These are phyloP conservation scores for Saccostrea cuccullata DNA, from an alignment of 1,140 invertebrate genomes.

Conservation along the genomic window DNA sequence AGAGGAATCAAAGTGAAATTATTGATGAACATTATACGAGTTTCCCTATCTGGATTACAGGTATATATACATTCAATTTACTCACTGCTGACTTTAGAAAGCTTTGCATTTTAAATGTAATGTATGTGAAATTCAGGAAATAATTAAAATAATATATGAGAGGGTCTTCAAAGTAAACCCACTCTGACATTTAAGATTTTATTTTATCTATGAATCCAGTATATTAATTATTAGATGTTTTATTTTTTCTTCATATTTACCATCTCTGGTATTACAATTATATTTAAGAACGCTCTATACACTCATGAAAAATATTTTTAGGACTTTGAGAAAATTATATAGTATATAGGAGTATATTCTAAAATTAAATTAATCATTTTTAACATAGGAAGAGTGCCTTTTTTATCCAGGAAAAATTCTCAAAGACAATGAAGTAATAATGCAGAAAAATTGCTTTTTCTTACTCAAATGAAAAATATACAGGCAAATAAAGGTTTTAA, in stretches of 20 bases:
- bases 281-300: too few relatives aligned
- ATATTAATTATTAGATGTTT: background rate
- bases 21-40: constrained; percentile 30
- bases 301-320: too few relatives aligned
- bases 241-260: background rate
- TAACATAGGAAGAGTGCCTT: too few relatives aligned
- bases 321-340: too few relatives aligned
- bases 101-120: background rate
- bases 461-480: too few relatives aligned
- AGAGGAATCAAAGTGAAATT: constrained; percentile 9
- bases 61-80: background rate
- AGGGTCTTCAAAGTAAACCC: background rate
- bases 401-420: too few relatives aligned
- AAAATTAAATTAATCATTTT: too few relatives aligned
- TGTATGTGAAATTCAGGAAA: background rate
- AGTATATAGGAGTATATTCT: too few relatives aligned
- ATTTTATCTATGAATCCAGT: background rate
- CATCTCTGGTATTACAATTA: background rate
- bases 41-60: constrained; percentile 37
- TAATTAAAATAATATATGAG: background rate
- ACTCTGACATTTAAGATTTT: background rate
- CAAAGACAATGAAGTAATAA: too few relatives aligned
- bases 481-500: too few relatives aligned
- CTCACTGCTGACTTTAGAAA: too few relatives aligned
- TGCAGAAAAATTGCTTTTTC: too few relatives aligned